Conservation (phyloP, 2,113 vertebrate species). For the Thunnus maccoyii region DNA sequence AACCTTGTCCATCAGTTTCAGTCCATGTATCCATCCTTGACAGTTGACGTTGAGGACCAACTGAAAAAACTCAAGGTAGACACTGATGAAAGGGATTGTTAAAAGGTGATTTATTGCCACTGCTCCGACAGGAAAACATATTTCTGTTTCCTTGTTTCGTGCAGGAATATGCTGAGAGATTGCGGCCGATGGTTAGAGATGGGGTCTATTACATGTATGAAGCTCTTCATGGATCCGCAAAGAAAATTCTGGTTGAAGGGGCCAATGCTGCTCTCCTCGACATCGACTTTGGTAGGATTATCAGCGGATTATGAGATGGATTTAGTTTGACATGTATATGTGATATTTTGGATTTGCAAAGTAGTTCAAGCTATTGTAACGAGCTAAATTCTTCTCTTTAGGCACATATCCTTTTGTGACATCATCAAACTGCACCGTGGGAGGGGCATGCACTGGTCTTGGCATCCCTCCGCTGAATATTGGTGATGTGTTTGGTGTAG, state of each 20-base stretch:
- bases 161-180: constrained; percentile 93
- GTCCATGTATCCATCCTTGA: constrained; percentile 94
- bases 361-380: background rate
- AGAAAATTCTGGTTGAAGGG: constrained; percentile 98
- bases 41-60: constrained; percentile 91
- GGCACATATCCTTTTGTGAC: constrained; percentile 99
- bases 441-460: constrained; percentile 95
- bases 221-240: constrained; percentile 92
- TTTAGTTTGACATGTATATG: background rate
- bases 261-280: constrained; percentile 98
- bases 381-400: constrained; percentile 64
- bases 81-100: background rate
- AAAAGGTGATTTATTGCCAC: background rate
- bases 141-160: constrained; percentile 11
- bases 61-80: constrained; percentile 94
- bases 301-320: background rate
- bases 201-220: constrained; percentile 98
- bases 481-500: constrained; percentile 95
- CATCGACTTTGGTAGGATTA: constrained; percentile 94
- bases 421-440: constrained; percentile 97
- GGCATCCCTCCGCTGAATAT: constrained; percentile 94
- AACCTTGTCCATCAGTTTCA: constrained; percentile 94
- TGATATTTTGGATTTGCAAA: background rate
- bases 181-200: constrained; percentile 96
- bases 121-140: background rate